These are phyloP conservation scores for Caenorhabditis remanei DNA, from an alignment of 1,140 invertebrate species.

Conservation along the genomic window DNA sequence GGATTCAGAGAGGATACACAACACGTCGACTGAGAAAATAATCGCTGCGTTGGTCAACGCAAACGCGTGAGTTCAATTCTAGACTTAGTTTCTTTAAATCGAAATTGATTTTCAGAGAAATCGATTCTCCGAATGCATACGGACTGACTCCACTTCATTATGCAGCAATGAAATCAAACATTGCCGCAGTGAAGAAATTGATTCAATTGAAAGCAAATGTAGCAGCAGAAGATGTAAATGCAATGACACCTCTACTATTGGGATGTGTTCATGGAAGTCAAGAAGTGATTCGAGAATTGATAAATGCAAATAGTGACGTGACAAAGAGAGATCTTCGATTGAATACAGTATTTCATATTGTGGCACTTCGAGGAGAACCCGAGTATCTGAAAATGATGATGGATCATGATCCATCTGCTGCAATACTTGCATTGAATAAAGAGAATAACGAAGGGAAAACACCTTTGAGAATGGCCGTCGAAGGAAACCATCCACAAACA, in stretches of 20 bases:
- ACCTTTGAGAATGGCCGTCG: constrained; percentile 60
- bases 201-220: constrained; percentile 73
- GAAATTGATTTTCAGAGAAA: constrained; percentile 68
- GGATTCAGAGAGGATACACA: constrained; percentile 9
- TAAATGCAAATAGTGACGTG: constrained; percentile 12
- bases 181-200: constrained; percentile 74
- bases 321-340: constrained; percentile 12
- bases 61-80: constrained; percentile 14
- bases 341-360: constrained; percentile 61
- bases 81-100: not conserved
- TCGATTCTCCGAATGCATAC: constrained; percentile 77
- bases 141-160: constrained; percentile 79
- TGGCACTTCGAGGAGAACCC: constrained; percentile 33
- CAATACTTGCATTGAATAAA: not conserved
- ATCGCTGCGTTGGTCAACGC: constrained; percentile 70
- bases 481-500: constrained; percentile 57
- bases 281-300: not conserved
- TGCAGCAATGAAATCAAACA: constrained; percentile 78
- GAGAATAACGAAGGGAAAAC: constrained; percentile 63
- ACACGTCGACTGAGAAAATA: constrained; percentile 45
- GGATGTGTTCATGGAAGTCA: constrained; percentile 52
- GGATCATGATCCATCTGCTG: constrained; percentile 9
- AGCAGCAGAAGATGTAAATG: constrained; percentile 31
- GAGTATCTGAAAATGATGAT: constrained; percentile 22
- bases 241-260: constrained; percentile 49